Evolutionary conservation across 2,113 vertebrate species (phyloP).

Genomic region (Etheostoma spectabile): DNA sequence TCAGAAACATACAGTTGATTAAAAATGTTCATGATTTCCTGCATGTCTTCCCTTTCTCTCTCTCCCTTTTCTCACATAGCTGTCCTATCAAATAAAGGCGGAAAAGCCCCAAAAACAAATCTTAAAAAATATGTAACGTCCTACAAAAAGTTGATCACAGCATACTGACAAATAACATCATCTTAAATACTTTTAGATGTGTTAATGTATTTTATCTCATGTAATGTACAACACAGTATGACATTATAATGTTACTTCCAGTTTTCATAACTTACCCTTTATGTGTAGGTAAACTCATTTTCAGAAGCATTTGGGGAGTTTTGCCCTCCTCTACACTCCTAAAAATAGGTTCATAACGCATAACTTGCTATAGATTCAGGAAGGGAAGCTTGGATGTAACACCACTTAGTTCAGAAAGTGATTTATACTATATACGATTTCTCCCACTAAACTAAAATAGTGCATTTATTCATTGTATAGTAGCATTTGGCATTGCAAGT

Average conservation of each 20-base stretch:
- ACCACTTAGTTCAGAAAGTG: not conserved
- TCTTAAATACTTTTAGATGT: not conserved
- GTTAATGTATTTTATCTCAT: not conserved
- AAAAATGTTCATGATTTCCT: not conserved
- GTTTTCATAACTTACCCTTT: not conserved
- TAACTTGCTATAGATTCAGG: not conserved
- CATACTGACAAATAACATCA: not conserved
- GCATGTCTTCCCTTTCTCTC: too few species aligned
- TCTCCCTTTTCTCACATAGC: too few species aligned
- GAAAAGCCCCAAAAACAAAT: too few species aligned
- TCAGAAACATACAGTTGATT: not conserved
- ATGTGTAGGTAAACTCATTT: not conserved
- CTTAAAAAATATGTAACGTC: not conserved
- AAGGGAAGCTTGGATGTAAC: not conserved
- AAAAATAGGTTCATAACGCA: not conserved
- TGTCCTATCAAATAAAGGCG: too few species aligned
- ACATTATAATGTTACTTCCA: not conserved
- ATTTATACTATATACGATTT: slow-evolving; percentile 13
- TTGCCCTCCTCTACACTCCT: not conserved
- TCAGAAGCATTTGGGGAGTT: not conserved
- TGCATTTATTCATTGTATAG: slow-evolving; percentile 55
- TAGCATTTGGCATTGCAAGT: slow-evolving; percentile 24
- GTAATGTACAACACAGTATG: not conserved
- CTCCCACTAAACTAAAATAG: slow-evolving; percentile 36
- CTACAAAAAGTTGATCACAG: not conserved